Evolutionary conservation across 2,797 vertebrate genomes (phyloP).

Genomic region (Acropternis orthonyx): DNA sequence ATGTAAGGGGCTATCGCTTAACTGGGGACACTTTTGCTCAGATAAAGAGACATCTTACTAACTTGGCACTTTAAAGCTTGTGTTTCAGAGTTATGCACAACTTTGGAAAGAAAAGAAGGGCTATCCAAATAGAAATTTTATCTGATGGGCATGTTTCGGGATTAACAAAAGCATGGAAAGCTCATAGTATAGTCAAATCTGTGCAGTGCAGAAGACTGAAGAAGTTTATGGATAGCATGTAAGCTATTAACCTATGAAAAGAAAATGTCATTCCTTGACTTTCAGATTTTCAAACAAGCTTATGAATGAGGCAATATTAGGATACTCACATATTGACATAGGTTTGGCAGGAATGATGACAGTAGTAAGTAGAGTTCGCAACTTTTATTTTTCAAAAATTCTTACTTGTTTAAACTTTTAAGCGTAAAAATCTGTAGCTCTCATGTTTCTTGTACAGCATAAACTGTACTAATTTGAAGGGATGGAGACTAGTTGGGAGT

Average conservation of each 20-base stretch:
- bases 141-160: constrained; percentile 35
- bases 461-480: background rate
- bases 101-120: constrained; percentile 24
- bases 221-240: background rate
- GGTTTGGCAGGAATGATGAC: background rate
- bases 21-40: background rate
- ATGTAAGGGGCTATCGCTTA: background rate
- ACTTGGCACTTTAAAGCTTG: background rate
- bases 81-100: background rate
- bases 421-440: background rate
- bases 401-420: background rate
- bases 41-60: background rate
- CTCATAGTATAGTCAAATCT: background rate
- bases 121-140: constrained; percentile 38
- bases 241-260: background rate
- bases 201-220: background rate
- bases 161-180: background rate
- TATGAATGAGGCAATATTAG: background rate
- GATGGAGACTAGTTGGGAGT: background rate
- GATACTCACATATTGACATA: background rate
- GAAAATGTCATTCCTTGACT: background rate
- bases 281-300: background rate
- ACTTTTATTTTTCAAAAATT: background rate
- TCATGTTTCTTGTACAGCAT: background rate
- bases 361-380: background rate